Evolutionary conservation across 2,797 vertebrate genomes (phyloP).

Genomic region (Pogonophryne albipinna): DNA sequence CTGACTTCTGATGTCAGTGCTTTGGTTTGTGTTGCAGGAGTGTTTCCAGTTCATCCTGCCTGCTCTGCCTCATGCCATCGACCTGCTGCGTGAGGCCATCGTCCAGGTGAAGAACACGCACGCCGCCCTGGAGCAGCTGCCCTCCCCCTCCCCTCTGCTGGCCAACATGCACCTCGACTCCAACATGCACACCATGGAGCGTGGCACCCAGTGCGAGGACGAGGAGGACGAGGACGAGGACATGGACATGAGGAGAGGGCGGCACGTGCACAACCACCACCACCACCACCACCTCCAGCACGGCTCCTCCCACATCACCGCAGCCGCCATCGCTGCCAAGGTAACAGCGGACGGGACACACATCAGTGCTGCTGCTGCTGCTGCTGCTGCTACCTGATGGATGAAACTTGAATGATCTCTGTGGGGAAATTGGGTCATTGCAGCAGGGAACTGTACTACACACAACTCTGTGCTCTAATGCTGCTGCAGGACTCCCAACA

Average conservation of each 20-base stretch:
- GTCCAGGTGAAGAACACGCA: conserved; percentile 96
- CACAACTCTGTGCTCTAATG: conserved; percentile 5
- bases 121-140: conserved; percentile 95
- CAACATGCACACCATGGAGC: conserved; percentile 80
- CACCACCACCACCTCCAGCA: conserved; percentile 79
- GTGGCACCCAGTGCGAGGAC: conserved; percentile 92
- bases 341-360: conserved; percentile 71
- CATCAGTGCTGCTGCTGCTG: conserved; percentile 2
- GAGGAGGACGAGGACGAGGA: conserved; percentile 96
- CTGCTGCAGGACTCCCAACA: not conserved
- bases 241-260: conserved; percentile 91
- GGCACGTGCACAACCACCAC: conserved; percentile 88
- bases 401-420: conserved; percentile 63
- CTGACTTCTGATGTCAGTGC: not conserved
- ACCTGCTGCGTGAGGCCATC: conserved; percentile 95
- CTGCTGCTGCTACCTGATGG: conserved; percentile 25
- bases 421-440: conserved; percentile 55
- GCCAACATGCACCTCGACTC: conserved; percentile 66
- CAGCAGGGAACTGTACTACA: conserved; percentile 28
- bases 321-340: conserved; percentile 97
- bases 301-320: conserved; percentile 90
- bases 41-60: conserved; percentile 99
- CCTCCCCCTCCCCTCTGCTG: conserved; percentile 90
- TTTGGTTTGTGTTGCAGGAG: conserved; percentile 84
- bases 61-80: conserved; percentile 98